These are phyloP conservation scores for Rhagoletis zephyria DNA, from an alignment of 1,140 invertebrate genomes.

Conservation along the genomic window DNA sequence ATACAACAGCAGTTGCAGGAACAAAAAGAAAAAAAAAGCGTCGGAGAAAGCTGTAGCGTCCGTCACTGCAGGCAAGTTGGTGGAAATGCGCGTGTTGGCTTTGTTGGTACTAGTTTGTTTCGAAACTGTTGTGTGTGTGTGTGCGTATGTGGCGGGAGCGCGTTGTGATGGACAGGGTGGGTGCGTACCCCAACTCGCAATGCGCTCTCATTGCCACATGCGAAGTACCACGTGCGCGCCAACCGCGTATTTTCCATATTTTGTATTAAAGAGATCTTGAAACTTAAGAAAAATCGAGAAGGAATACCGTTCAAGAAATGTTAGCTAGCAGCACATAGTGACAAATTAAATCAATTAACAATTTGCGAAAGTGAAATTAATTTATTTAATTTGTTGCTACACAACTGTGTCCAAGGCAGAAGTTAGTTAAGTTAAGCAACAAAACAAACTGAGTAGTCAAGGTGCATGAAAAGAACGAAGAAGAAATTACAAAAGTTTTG, in stretches of 20 bases:
- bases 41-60: background rate
- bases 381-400: background rate
- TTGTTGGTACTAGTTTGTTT: background rate
- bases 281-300: background rate
- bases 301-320: background rate
- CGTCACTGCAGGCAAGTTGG: background rate
- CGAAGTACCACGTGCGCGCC: background rate
- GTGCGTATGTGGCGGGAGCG: background rate
- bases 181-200: background rate
- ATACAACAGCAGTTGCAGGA: background rate
- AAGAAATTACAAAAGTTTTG: background rate
- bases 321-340: background rate
- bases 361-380: background rate
- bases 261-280: background rate
- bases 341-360: constrained; percentile 9
- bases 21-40: background rate
- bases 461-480: background rate
- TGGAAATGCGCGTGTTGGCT: constrained; percentile 21
- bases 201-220: background rate
- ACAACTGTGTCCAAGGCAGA: background rate
- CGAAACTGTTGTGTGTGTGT: too few relatives aligned
- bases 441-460: constrained; percentile 18
- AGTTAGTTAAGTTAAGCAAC: too few relatives aligned
- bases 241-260: constrained; percentile 25
- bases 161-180: background rate